Evolutionary conservation across 2,797 vertebrate genomes (phyloP).

Genomic region (Poeciliopsis presidionis): DNA sequence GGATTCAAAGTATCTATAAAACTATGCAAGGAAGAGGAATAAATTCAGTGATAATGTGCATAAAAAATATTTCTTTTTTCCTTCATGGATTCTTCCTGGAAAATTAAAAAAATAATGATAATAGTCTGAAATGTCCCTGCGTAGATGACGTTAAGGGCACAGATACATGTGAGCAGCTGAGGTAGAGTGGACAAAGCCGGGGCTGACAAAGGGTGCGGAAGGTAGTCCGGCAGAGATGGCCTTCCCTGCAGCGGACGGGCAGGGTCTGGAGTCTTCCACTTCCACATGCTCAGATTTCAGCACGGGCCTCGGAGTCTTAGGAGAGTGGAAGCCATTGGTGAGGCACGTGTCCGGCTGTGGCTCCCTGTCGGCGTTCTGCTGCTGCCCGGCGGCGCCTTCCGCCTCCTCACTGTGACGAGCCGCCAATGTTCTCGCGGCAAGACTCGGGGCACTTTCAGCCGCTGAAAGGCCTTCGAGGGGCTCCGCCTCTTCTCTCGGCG

Average conservation of each 20-base stretch:
- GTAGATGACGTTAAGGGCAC: conserved; percentile 73
- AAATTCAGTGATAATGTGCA: conserved; percentile 64
- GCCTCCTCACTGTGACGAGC: conserved; percentile 69
- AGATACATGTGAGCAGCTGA: conserved; percentile 80
- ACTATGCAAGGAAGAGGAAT: conserved; percentile 60
- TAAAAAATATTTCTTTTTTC: conserved; percentile 53
- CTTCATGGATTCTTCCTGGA: conserved; percentile 42
- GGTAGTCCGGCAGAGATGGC: conserved; percentile 62
- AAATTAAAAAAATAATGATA: conserved; percentile 15
- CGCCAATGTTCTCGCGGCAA: conserved; percentile 56
- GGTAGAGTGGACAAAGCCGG: conserved; percentile 80
- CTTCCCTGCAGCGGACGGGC: conserved; percentile 68
- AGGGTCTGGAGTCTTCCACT: conserved; percentile 78
- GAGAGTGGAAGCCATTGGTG: conserved; percentile 86
- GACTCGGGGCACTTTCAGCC: conserved; percentile 62
- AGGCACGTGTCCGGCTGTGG: conserved; percentile 66
- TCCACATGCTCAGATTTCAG: conserved; percentile 73
- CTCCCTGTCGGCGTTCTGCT: conserved; percentile 51
- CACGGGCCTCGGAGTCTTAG: conserved; percentile 50
- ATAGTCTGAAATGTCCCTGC: conserved; percentile 43
- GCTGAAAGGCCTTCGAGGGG: conserved; percentile 54
- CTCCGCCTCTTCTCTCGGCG: conserved; percentile 44
- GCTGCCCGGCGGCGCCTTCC: conserved; percentile 36
- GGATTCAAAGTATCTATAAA: conserved; percentile 71
- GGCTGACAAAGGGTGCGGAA: conserved; percentile 77